phyloP scores from a whole-genome alignment of 2,113 vertebrate genomes.

The Puntigrus tetrazona region DNA sequence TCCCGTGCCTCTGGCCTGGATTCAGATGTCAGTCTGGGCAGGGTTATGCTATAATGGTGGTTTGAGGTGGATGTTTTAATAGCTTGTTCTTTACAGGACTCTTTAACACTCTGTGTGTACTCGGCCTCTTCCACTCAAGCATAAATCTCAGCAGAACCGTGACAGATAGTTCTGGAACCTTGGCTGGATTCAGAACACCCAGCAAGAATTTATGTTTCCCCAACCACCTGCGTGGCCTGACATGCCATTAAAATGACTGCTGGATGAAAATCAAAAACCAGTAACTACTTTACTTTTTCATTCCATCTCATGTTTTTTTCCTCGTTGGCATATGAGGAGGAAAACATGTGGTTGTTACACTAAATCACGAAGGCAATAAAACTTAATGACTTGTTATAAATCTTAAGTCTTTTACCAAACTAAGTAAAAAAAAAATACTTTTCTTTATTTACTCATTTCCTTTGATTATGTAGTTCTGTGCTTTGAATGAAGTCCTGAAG shows the following conservation, averaged over 20 bases:
- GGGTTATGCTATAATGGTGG: not conserved
- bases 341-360: constrained; percentile 15
- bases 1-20: not conserved
- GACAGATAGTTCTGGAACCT: constrained; percentile 34
- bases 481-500: not conserved
- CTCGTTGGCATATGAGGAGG: not conserved
- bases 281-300: constrained; percentile 19
- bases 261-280: constrained; percentile 29
- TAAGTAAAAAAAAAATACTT: not conserved
- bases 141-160: constrained; percentile 36
- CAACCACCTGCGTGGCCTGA: constrained; percentile 29
- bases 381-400: not conserved
- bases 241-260: constrained; percentile 28
- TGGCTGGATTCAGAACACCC: constrained; percentile 31
- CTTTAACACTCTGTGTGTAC: constrained; percentile 31
- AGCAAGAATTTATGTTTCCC: constrained; percentile 26
- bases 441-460: constrained; percentile 7
- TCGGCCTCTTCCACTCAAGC: constrained; percentile 13
- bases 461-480: not conserved
- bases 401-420: not conserved
- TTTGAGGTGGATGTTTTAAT: constrained; percentile 28
- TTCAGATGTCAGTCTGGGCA: constrained; percentile 7
- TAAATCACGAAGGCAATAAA: constrained; percentile 21
- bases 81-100: constrained; percentile 35
- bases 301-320: not conserved